These are phyloP conservation scores for Aphodius granarius DNA, from an alignment of 2,888 invertebrate species.

Conservation along the genomic window DNA sequence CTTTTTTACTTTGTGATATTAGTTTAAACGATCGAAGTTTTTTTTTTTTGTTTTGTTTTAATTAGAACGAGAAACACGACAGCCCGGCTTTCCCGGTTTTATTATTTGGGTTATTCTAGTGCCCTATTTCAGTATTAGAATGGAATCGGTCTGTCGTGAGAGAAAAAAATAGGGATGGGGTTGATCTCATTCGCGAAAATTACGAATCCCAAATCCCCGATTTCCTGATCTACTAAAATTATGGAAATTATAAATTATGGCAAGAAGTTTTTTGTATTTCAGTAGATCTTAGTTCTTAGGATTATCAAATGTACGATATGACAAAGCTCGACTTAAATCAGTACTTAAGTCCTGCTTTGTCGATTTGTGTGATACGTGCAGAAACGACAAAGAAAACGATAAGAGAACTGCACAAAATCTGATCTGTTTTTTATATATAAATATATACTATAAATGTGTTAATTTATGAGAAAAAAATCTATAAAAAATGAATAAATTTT, in stretches of 20 bases:
- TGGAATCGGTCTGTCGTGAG: background rate
- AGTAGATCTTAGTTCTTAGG: background rate
- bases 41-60: background rate
- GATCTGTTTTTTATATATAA: background rate
- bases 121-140: background rate
- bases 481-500: background rate
- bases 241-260: background rate
- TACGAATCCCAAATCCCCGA: background rate
- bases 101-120: background rate
- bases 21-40: conserved; percentile 10
- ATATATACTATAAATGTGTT: background rate
- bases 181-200: background rate
- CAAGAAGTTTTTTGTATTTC: background rate
- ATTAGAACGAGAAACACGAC: background rate
- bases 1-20: conserved; percentile 24
- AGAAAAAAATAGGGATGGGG: background rate
- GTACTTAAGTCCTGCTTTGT: background rate
- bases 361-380: background rate
- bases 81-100: background rate
- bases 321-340: background rate
- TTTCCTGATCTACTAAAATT: background rate
- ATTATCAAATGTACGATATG: background rate
- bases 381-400: background rate
- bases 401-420: background rate
- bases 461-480: background rate